Evolutionary conservation across 2,888 invertebrate species (phyloP).

Genomic region (Danaus chrysippus): DNA sequence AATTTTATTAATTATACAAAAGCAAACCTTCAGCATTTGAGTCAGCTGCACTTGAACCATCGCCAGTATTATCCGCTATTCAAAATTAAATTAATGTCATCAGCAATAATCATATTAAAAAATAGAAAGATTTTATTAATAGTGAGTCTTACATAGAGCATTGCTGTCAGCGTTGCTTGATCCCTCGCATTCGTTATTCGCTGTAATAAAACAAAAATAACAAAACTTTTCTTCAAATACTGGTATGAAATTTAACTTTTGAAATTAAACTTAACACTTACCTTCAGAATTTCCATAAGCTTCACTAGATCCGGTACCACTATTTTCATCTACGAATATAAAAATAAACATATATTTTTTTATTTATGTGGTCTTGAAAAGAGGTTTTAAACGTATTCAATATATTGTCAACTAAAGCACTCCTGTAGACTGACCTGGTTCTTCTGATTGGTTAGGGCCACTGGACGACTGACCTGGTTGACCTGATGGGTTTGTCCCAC

Average conservation of each 20-base stretch:
- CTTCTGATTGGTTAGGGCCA: no score
- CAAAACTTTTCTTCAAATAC: no score
- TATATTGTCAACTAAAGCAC: not conserved
- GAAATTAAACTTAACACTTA: not conserved
- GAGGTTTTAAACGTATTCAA: not conserved
- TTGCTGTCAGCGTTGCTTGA: conserved; percentile 1
- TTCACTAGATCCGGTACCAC: not conserved
- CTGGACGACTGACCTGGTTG: conserved; percentile 3
- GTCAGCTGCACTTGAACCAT: not conserved
- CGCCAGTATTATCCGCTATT: conserved; percentile 8
- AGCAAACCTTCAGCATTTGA: not conserved
- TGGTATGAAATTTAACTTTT: no score
- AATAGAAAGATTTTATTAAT: not conserved
- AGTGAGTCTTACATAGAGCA: not conserved
- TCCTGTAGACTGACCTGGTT: not conserved
- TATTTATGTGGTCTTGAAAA: not conserved
- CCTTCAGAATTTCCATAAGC: not conserved
- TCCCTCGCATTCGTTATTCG: conserved; percentile 9
- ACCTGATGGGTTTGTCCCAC: conserved; percentile 8
- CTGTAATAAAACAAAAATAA: not conserved
- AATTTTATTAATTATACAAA: not conserved
- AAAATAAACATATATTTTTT: not conserved
- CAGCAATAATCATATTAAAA: not conserved
- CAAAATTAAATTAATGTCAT: not conserved
- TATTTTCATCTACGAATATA: not conserved